Evolutionary conservation across 2,888 invertebrate species (phyloP), one percentile per base, ranked within the genome.

Genomic region (Platycnemis pennipes): DNA sequence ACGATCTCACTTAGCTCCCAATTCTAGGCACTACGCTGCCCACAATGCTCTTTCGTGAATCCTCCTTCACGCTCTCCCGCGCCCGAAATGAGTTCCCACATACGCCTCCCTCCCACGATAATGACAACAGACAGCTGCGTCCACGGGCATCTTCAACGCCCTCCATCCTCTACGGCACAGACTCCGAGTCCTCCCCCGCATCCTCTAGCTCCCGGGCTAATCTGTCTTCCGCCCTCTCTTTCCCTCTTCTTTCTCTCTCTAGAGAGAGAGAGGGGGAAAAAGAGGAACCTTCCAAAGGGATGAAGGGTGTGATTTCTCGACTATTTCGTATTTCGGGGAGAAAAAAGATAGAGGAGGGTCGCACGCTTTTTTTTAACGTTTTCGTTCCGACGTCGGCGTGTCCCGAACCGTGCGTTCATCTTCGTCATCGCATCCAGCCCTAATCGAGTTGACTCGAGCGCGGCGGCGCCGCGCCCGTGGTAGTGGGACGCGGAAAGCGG

Each of bases 101-200:
- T 5, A 44, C 87, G 45, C 45, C 87, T 46, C 45, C 87, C 2
- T 87, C 45, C 87, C 45, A 69, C 56, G 44, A 63, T 91, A 91
- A 91, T 63, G 91, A 91, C 91, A 91, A 91, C 91, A 91, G 91
- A 69, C 91, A 91, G 91, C 91, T 91, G 91, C 91, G 91, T 69
- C 91, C 91, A 7, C 37, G 44, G 63, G 53, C 91, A 63, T 91
- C 91, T 91, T 87, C 22, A 87, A 87, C 87, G 46, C 87, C 44
- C 46, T 26, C 4, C 26, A 3, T 46, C 11, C 87, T 46, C 42
- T 45, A 22, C 63, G 13, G n/a, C 49, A 22, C 49, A 19, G n/a
- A 42, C 63, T 56, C 2, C 63, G 44, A 49, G 49, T 63, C 44
- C 69, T 7, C 44, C 46, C 46, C 45, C 31, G 13, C 88, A 5